These are phyloP conservation scores for Xenopus tropicalis DNA, from an alignment of 2,113 vertebrate species.

Conservation along the genomic window DNA sequence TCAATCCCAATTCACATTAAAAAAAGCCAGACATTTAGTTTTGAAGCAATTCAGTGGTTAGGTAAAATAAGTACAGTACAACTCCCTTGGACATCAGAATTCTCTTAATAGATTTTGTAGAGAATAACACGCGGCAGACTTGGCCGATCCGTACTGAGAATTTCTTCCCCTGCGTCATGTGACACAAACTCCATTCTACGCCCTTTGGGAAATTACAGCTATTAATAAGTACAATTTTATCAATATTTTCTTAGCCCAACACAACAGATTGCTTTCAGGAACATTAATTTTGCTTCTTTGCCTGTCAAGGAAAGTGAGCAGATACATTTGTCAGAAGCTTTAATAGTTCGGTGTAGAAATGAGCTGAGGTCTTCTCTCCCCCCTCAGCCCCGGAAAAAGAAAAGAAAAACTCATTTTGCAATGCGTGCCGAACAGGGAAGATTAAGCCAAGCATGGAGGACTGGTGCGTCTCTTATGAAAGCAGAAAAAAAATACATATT, in stretches of 20 bases:
- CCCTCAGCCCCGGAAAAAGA: not conserved
- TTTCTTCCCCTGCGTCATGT: slow-evolving; percentile 19
- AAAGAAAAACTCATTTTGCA: slow-evolving; percentile 10
- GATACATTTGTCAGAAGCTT: slow-evolving; percentile 22
- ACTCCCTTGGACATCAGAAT: too few relatives aligned
- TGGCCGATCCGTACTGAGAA: not conserved
- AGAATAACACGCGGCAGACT: too few relatives aligned
- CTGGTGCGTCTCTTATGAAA: not conserved
- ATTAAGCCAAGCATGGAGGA: slow-evolving; percentile 10
- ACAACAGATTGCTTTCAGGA: slow-evolving; percentile 46
- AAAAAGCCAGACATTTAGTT: too few relatives aligned
- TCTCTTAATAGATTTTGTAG: too few relatives aligned
- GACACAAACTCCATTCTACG: slow-evolving; percentile 14
- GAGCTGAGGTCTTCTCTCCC: slow-evolving; percentile 5
- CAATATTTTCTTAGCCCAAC: slow-evolving; percentile 43
- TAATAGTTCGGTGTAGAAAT: slow-evolving; percentile 14
- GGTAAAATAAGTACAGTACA: too few relatives aligned
- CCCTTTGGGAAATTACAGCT: slow-evolving; percentile 40
- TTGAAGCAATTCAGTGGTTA: too few relatives aligned
- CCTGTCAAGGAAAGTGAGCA: slow-evolving; percentile 45
- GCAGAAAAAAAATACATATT: not conserved
- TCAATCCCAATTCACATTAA: too few relatives aligned
- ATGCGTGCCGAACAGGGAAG: slow-evolving; percentile 11
- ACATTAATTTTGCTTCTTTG: slow-evolving; percentile 36
- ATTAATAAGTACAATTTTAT: slow-evolving; percentile 51